Evolutionary conservation across 2,888 invertebrate species (phyloP).

Genomic region (Chrysotoxum bicinctum): DNA sequence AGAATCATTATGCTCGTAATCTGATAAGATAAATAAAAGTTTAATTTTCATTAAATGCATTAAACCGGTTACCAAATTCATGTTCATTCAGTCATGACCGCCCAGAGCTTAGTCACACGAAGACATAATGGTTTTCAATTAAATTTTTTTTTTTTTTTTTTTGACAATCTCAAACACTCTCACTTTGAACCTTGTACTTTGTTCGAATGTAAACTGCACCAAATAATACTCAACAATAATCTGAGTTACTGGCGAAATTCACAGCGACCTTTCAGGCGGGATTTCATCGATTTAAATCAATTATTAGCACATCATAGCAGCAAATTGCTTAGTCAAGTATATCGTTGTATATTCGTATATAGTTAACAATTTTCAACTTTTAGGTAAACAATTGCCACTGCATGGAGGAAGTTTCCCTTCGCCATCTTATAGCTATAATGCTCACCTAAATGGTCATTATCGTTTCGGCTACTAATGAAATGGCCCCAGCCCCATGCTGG

Average conservation of each 20-base stretch:
- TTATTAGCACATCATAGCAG: conserved; percentile 58
- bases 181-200: no score
- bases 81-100: no score
- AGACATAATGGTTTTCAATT: no score
- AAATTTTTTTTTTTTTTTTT: no score
- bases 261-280: not conserved
- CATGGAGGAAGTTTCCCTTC: not conserved
- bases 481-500: conserved; percentile 46
- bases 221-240: no score
- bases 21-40: no score
- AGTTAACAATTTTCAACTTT: conserved; percentile 50
- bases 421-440: not conserved
- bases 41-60: no score
- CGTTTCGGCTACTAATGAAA: conserved; percentile 49
- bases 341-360: conserved; percentile 48
- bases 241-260: not conserved
- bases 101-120: no score
- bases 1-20: no score
- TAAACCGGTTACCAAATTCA: no score
- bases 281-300: conserved; percentile 50
- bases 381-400: conserved; percentile 47
- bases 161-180: no score
- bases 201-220: no score
- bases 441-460: conserved; percentile 41
- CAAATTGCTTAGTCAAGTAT: conserved; percentile 52